Evolutionary conservation across 2,113 vertebrate species (phyloP).

Genomic region (Glaucidium brasilianum): DNA sequence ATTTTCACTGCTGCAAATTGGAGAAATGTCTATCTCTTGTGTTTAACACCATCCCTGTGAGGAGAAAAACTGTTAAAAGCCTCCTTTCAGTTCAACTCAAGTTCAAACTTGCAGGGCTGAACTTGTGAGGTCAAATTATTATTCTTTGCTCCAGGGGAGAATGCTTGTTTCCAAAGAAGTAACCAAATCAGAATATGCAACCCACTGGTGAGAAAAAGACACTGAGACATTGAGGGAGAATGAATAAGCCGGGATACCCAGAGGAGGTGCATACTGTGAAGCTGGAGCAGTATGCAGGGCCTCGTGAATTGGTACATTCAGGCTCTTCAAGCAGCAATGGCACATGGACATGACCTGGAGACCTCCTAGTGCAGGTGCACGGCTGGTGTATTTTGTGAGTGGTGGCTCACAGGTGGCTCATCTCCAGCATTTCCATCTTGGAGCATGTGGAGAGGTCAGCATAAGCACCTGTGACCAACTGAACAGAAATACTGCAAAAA

Average conservation of each 20-base stretch:
- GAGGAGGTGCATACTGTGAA: background rate
- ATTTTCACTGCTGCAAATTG: background rate
- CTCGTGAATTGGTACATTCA: accelerated
- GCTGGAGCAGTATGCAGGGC: background rate
- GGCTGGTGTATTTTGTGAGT: background rate
- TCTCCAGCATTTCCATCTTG: background rate
- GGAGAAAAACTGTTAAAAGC: background rate
- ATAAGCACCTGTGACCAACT: background rate
- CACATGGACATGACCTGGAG: background rate
- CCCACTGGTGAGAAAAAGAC: background rate
- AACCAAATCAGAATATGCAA: background rate
- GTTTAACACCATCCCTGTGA: background rate
- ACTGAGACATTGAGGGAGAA: background rate
- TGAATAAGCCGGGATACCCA: background rate
- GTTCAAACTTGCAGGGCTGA: background rate
- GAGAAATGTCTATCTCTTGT: background rate
- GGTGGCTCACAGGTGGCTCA: background rate
- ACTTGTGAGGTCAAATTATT: background rate
- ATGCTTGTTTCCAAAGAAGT: background rate
- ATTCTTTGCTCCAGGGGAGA: background rate
- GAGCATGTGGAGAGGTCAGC: background rate
- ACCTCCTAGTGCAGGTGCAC: background rate
- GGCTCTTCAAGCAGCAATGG: background rate
- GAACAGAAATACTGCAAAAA: background rate
- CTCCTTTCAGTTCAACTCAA: background rate